phyloP scores from a whole-genome alignment of 2,888 invertebrate genomes.

The Notodonta dromedarius region DNA sequence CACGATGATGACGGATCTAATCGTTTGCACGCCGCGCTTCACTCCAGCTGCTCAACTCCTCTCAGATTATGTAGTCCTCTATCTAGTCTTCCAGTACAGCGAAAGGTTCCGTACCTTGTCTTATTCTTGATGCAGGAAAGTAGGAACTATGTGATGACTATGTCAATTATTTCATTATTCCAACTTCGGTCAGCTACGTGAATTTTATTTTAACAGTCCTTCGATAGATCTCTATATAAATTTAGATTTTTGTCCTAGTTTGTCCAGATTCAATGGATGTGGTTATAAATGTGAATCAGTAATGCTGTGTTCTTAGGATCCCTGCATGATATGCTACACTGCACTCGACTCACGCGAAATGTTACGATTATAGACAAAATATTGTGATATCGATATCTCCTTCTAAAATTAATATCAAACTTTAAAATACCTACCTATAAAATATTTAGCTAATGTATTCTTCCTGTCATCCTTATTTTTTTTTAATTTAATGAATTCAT shows the following conservation, averaged over 20 bases:
- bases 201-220: slow-evolving; percentile 50
- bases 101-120: slow-evolving; percentile 70
- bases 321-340: slow-evolving; percentile 60
- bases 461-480: no score
- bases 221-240: slow-evolving; percentile 52
- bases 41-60: slow-evolving; percentile 48
- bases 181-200: slow-evolving; percentile 64
- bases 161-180: slow-evolving; percentile 82
- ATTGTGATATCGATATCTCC: no score
- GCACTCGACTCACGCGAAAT: slow-evolving; percentile 53
- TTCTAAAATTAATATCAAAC: no score
- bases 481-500: no score
- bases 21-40: slow-evolving; percentile 71
- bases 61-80: slow-evolving; percentile 59
- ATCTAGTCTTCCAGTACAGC: slow-evolving; percentile 80
- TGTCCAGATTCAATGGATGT: slow-evolving; percentile 74
- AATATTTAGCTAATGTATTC: no score
- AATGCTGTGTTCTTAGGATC: slow-evolving; percentile 75
- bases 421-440: no score
- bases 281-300: slow-evolving; percentile 77
- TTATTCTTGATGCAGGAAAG: slow-evolving; percentile 72
- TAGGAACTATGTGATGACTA: slow-evolving; percentile 83
- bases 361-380: slow-evolving; percentile 2
- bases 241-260: slow-evolving; percentile 73
- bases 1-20: slow-evolving; percentile 62